Evolutionary conservation across 2,888 invertebrate genomes (phyloP).

Genomic region (Andrena fulva): DNA sequence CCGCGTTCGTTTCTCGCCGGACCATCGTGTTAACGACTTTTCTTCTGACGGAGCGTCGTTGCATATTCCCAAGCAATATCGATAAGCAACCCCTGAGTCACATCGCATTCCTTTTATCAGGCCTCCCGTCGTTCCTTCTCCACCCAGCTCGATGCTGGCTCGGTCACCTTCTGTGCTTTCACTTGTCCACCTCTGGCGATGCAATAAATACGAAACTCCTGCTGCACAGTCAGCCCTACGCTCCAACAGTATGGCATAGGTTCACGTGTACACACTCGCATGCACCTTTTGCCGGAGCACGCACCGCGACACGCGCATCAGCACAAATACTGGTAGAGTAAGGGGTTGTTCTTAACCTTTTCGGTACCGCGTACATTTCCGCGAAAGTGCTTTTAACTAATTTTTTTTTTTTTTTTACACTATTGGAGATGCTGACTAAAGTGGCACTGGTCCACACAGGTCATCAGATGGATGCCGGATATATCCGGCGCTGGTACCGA

Average conservation of each 20-base stretch:
- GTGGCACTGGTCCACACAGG: too few relatives aligned
- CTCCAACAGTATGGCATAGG: constrained; percentile 23
- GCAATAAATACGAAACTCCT: constrained; percentile 61
- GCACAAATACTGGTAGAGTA: too few relatives aligned
- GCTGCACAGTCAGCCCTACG: constrained; percentile 21
- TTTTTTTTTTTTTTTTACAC: too few relatives aligned
- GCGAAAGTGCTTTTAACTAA: too few relatives aligned
- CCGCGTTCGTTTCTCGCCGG: constrained; percentile 43
- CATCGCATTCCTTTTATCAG: constrained; percentile 57
- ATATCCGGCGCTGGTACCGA: too few relatives aligned
- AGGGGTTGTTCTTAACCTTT: too few relatives aligned
- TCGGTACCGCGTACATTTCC: too few relatives aligned
- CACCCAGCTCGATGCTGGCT: constrained; percentile 27
- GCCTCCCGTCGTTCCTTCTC: constrained; percentile 30
- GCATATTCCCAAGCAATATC: constrained; percentile 58
- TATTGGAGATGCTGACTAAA: too few relatives aligned
- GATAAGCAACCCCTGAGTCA: constrained; percentile 55
- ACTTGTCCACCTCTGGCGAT: constrained; percentile 54
- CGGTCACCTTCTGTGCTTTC: constrained; percentile 40
- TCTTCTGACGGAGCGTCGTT: constrained; percentile 38
- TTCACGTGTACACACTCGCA: background rate
- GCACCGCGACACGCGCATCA: constrained; percentile 3
- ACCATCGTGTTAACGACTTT: constrained; percentile 59
- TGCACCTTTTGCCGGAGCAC: constrained; percentile 36
- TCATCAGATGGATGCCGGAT: too few relatives aligned